A percentile compares a stretch with the other conserved stretches of the same genome.
These are phyloP conservation scores for Chelonus formosanus DNA, from an alignment of 2,888 invertebrate genomes.

Conservation along the genomic window DNA sequence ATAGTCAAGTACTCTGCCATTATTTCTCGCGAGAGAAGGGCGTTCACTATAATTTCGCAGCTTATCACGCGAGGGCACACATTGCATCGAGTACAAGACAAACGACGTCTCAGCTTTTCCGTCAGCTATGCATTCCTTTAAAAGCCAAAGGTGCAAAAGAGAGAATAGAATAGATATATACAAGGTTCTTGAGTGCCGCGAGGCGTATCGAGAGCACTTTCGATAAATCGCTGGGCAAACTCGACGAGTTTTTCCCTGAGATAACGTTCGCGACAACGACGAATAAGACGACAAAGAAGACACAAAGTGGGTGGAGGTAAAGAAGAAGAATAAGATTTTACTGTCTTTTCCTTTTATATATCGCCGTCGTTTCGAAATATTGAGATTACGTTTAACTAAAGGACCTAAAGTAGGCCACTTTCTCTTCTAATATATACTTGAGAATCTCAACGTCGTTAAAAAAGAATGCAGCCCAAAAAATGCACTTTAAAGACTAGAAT, in stretches of 20 bases:
- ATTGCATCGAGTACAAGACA: slow-evolving; percentile 24
- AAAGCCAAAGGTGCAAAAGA: slow-evolving; percentile 20
- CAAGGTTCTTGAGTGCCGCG: slow-evolving; percentile 7
- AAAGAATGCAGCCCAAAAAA: too few species aligned
- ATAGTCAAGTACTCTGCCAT: slow-evolving; percentile 25
- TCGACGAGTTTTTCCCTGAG: slow-evolving; percentile 18
- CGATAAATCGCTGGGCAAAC: slow-evolving; percentile 29
- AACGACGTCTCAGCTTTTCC: slow-evolving; percentile 20
- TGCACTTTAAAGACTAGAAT: too few species aligned
- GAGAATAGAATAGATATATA: background rate
- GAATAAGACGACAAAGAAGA: background rate
- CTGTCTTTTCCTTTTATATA: slow-evolving; percentile 4
- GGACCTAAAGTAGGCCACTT: slow-evolving; percentile 24
- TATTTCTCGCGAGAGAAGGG: slow-evolving; percentile 32
- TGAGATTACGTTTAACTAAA: slow-evolving; percentile 9
- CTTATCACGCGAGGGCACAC: slow-evolving; percentile 41
- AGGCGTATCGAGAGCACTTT: slow-evolving; percentile 29
- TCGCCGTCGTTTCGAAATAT: slow-evolving; percentile 7
- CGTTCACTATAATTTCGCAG: slow-evolving; percentile 40
- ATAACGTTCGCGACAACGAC: background rate
- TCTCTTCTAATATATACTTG: slow-evolving; percentile 5
- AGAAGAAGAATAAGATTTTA: slow-evolving; percentile 11
- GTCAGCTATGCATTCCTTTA: slow-evolving; percentile 18
- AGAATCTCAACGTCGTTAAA: too few species aligned
- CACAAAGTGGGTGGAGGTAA: background rate